Conservation (phyloP, 2,888 invertebrate genomes). For the Mystacides longicornis region DNA sequence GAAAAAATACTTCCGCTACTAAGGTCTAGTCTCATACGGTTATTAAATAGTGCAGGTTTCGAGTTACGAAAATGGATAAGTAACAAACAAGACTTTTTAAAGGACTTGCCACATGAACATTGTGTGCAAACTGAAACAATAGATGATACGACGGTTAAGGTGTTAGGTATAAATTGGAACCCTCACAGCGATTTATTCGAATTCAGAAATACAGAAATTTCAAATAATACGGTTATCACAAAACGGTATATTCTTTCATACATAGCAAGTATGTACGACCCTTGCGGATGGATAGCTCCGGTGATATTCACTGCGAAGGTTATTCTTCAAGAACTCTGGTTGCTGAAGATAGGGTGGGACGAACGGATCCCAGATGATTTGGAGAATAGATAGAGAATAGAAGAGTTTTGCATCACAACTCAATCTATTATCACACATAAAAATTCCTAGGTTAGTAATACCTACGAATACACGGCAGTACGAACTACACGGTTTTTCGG, state of each 20-base stretch:
- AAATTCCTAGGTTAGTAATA: neutral
- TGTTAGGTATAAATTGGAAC: neutral
- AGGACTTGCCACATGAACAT: neutral
- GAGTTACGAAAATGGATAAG: neutral
- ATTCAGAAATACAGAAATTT: neutral
- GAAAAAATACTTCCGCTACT: too few species aligned
- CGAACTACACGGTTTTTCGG: constrained; percentile 1
- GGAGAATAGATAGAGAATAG: neutral
- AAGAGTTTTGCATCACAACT: neutral
- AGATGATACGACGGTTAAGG: neutral
- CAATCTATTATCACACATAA: neutral
- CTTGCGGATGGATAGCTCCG: neutral
- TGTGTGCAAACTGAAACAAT: neutral
- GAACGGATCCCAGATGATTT: neutral
- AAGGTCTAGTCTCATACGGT: too few species aligned
- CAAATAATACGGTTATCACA: neutral
- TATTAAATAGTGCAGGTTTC: neutral
- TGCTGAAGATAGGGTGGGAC: neutral
- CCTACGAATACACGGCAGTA: neutral
- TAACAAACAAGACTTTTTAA: neutral
- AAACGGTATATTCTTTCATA: neutral
- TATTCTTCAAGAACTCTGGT: neutral
- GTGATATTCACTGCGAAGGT: neutral
- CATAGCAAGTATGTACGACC: neutral
- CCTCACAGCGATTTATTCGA: neutral